phyloP scores from a whole-genome alignment of 2,888 invertebrate genomes.

The Eudasyphora cyanicolor region DNA sequence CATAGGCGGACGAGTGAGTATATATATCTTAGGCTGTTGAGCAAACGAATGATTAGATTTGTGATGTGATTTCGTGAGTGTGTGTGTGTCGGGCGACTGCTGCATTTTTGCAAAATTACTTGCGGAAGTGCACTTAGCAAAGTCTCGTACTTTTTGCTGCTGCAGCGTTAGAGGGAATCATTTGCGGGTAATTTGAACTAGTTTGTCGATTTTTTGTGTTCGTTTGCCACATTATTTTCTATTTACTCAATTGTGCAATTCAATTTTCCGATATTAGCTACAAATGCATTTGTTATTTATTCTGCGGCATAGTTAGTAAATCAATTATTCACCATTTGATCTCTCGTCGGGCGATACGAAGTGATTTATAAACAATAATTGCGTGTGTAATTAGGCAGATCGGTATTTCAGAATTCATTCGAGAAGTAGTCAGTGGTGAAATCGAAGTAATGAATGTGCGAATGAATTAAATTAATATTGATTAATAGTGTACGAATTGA shows the following conservation, averaged over 20 bases:
- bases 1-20: too few relatives aligned
- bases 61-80: too few relatives aligned
- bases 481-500: too few relatives aligned
- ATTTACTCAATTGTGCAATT: neutral
- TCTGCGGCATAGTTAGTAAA: neutral
- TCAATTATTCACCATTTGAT: constrained; percentile 8
- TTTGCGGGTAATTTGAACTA: constrained; percentile 21
- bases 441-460: too few relatives aligned
- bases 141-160: neutral
- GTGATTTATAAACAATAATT: constrained; percentile 12
- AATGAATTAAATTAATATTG: too few relatives aligned
- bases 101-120: neutral
- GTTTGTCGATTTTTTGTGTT: neutral
- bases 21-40: too few relatives aligned
- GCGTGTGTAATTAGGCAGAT: constrained; percentile 2
- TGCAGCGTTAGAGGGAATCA: neutral
- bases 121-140: constrained; percentile 16
- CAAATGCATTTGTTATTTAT: neutral
- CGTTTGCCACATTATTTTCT: neutral
- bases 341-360: neutral
- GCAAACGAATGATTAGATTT: too few relatives aligned
- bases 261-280: neutral
- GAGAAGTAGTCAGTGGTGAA: too few relatives aligned
- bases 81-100: neutral
- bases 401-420: too few relatives aligned